phyloP scores from a whole-genome alignment of 1,140 invertebrate species.

The Papilio xuthus region DNA sequence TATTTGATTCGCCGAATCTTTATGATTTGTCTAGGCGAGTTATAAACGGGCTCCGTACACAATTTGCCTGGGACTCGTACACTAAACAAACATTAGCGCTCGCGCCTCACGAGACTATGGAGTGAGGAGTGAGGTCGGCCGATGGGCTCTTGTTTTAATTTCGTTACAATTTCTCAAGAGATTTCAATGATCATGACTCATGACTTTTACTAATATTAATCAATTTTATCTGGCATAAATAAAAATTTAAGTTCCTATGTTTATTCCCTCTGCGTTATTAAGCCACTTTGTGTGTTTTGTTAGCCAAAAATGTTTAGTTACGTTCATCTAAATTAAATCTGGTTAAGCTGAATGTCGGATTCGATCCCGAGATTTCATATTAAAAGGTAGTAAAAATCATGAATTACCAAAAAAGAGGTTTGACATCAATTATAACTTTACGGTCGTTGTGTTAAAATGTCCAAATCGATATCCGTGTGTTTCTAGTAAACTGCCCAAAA shows the following conservation, averaged over 20 bases:
- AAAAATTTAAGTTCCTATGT: background rate
- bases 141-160: constrained; percentile 45
- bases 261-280: background rate
- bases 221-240: background rate
- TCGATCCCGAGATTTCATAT: background rate
- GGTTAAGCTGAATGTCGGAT: background rate
- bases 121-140: constrained; percentile 5
- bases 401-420: background rate
- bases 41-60: background rate
- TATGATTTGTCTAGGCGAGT: background rate
- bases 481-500: constrained; percentile 32
- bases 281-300: background rate
- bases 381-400: too few relatives aligned
- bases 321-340: too few relatives aligned
- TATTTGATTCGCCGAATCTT: background rate
- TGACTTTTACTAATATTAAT: background rate
- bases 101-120: constrained; percentile 36
- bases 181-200: background rate
- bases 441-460: constrained; percentile 4
- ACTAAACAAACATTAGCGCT: constrained; percentile 65
- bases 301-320: too few relatives aligned
- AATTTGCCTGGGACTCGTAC: constrained; percentile 41
- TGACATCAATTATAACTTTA: constrained; percentile 23
- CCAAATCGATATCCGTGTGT: constrained; percentile 26
- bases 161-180: constrained; percentile 37